Evolutionary conservation across 1,140 invertebrate genomes (phyloP), one percentile per base, ranked within the genome.

Genomic region (Pseudobourletiella spinata): DNA sequence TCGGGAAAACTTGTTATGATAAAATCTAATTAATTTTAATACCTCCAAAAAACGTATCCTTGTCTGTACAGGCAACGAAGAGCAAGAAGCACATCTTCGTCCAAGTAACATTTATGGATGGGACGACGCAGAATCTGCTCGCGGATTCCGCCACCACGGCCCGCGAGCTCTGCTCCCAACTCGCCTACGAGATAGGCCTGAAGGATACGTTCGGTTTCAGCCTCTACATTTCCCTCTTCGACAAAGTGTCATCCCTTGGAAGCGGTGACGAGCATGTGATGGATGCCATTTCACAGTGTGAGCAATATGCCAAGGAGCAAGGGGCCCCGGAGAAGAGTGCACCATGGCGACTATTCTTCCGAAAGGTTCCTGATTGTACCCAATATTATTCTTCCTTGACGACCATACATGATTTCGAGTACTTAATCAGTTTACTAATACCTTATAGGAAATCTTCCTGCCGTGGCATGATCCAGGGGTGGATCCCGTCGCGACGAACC

Each of bases 51-150:
- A n/a, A n/a, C n/a, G n/a, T n/a, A n/a, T n/a, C n/a, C n/a, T n/a
- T n/a, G n/a, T n/a, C n/a, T n/a, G 73, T 82, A 18, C 78, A 91
- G 81, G 95, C 95, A 0, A 98, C 94, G 1, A 98, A 98, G 76
- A 95, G 92, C 0, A 98, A 98, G 76, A 97, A 98, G 75, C 95
- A 95, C 0, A 88, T 99, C 48, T 95, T 98, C 88, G 75, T 99
- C 59, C 95, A 95, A 0, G 97, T 99, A 26, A 99, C 95, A 0
- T 98, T 99, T 73, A 99, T 99, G 96, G 95, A 99, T 77, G 95
- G 95, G 16, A 96, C 95, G 74, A 98, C 95, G 0, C 98, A 98
- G 76, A 98, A 95, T 1, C 76, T 99, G 39, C 75, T 96, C 32
- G 95, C 95, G 0, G 96, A 99, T 76, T 98, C 95, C 0, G 95